These are phyloP conservation scores for Dynastes tityus DNA, from an alignment of 2,888 invertebrate genomes.

Conservation along the genomic window DNA sequence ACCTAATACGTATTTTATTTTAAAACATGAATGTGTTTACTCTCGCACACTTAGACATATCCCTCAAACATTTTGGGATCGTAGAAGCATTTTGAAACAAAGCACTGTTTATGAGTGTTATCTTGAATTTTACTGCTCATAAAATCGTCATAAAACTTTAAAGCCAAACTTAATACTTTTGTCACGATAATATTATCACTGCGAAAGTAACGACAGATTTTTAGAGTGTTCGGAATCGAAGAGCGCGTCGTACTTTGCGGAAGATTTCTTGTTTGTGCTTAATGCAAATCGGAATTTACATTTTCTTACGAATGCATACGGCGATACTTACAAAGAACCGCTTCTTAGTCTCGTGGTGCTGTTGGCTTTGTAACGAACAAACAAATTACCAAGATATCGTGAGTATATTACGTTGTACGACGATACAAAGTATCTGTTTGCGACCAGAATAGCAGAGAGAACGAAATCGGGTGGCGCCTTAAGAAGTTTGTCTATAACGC, in stretches of 20 bases:
- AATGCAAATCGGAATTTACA: neutral
- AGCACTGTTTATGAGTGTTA: neutral
- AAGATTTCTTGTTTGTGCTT: neutral
- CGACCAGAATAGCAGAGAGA: conserved; percentile 33
- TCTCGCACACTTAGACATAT: neutral
- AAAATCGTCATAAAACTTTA: conserved; percentile 24
- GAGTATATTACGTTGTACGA: conserved; percentile 51
- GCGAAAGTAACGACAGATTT: neutral
- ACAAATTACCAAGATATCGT: conserved; percentile 52
- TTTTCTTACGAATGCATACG: neutral
- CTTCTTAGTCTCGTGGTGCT: neutral
- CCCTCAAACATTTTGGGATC: neutral
- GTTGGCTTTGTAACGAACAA: conserved; percentile 33
- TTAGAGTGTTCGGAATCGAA: neutral
- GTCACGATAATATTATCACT: conserved; percentile 5
- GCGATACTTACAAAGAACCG: neutral
- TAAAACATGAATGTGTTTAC: neutral
- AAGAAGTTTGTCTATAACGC: conserved; percentile 44
- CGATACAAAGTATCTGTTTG: conserved; percentile 47
- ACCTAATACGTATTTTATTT: neutral
- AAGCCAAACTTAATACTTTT: neutral
- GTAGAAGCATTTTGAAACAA: neutral
- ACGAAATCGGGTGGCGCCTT: conserved; percentile 29
- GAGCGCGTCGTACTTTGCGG: neutral
- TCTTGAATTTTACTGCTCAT: conserved; percentile 4